phyloP scores from a whole-genome alignment of 2,888 invertebrate species.

The Acanthosepion lycidas region DNA sequence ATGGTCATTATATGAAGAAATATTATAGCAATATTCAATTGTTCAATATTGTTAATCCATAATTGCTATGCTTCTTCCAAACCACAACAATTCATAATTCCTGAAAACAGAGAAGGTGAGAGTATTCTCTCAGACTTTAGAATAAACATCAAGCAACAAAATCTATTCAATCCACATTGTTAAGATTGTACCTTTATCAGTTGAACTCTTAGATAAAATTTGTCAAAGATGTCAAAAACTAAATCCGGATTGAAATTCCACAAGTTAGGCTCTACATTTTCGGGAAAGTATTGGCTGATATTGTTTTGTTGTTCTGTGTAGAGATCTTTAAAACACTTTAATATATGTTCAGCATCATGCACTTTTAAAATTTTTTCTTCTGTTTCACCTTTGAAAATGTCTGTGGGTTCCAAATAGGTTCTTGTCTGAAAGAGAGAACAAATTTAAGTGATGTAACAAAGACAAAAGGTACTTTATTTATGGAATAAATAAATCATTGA shows the following conservation, averaged over 20 bases:
- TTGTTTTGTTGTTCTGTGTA: slow-evolving; percentile 61
- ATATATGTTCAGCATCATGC: slow-evolving; percentile 57
- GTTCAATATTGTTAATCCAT: no score
- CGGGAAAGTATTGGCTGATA: slow-evolving; percentile 62
- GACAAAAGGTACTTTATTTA: no score
- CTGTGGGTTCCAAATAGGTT: slow-evolving; percentile 88
- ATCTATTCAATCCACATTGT: neutral
- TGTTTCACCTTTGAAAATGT: slow-evolving; percentile 92
- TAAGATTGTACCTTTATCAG: slow-evolving; percentile 56
- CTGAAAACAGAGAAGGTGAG: neutral
- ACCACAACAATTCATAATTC: neutral
- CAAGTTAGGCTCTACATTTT: slow-evolving; percentile 55
- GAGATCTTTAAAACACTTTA: slow-evolving; percentile 58
- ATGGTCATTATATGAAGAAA: no score
- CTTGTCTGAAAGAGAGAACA: slow-evolving; percentile 80
- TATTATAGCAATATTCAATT: no score
- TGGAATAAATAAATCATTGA: no score
- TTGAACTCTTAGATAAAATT: slow-evolving; percentile 61
- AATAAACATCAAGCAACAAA: neutral
- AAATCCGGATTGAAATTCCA: slow-evolving; percentile 67
- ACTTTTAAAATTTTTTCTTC: slow-evolving; percentile 91
- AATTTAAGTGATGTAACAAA: neutral
- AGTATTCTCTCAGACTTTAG: neutral
- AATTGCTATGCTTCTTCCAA: no score
- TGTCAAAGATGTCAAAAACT: slow-evolving; percentile 65